Evolutionary conservation across 1,140 invertebrate genomes (phyloP).

Genomic region (Bradysia coprophila): DNA sequence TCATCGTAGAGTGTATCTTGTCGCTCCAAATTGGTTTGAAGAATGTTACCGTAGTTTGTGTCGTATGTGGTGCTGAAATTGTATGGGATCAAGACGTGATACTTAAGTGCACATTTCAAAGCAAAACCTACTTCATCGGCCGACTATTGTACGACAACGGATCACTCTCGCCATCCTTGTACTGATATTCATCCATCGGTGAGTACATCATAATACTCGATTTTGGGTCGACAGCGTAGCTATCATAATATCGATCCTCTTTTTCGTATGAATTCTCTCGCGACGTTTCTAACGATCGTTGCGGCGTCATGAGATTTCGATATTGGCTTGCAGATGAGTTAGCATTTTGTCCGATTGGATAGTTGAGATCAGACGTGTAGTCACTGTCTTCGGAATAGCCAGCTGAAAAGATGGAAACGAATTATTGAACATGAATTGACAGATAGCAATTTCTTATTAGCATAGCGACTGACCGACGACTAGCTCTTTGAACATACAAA

Average conservation of each 20-base stretch:
- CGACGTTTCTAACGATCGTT: slow-evolving; percentile 59
- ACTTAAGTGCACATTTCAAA: slow-evolving; percentile 24
- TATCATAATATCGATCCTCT: slow-evolving; percentile 32
- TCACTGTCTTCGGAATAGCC: slow-evolving; percentile 93
- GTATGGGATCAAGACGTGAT: background rate
- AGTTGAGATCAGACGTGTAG: slow-evolving; percentile 93
- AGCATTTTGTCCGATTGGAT: slow-evolving; percentile 71
- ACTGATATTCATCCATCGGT: slow-evolving; percentile 22
- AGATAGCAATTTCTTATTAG: too few species aligned
- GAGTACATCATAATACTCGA: slow-evolving; percentile 16
- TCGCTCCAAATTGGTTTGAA: slow-evolving; percentile 1
- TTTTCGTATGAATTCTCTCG: slow-evolving; percentile 69
- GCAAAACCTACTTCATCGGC: slow-evolving; percentile 40
- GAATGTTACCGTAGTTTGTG: background rate
- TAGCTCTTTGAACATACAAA: too few species aligned
- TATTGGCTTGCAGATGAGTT: slow-evolving; percentile 41
- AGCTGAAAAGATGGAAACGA: too few species aligned
- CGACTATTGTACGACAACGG: slow-evolving; percentile 82
- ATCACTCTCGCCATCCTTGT: slow-evolving; percentile 39
- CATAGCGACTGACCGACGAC: too few species aligned
- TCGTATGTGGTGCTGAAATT: slow-evolving; percentile 1
- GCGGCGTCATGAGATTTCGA: slow-evolving; percentile 31
- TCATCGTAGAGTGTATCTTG: background rate
- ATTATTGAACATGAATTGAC: too few species aligned
- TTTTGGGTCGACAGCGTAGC: slow-evolving; percentile 14